phyloP scores from a whole-genome alignment of 2,888 invertebrate genomes.

The Ectobius pallidus region DNA sequence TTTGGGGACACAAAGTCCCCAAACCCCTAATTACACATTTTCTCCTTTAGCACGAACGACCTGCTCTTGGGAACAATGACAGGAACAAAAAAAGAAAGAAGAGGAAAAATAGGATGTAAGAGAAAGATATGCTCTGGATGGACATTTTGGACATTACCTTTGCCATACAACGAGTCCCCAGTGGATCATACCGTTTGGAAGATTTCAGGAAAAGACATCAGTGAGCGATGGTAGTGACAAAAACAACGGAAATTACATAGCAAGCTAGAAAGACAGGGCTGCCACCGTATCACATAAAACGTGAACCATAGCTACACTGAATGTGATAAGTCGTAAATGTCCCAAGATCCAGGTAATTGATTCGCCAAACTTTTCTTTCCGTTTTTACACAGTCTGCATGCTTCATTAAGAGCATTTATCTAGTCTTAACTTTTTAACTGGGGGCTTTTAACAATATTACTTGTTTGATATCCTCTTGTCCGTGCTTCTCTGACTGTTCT shows the following conservation, averaged over 20 bases:
- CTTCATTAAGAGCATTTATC: too few species aligned
- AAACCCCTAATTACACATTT: conserved; percentile 43
- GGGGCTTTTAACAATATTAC: too few species aligned
- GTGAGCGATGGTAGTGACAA: not conserved
- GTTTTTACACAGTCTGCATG: too few species aligned
- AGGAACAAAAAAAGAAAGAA: conserved; percentile 4
- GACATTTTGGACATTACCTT: conserved; percentile 42
- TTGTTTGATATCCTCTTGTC: too few species aligned
- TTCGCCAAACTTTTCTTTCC: not conserved
- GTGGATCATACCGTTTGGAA: conserved; percentile 21
- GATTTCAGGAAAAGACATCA: not conserved
- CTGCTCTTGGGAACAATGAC: conserved; percentile 37
- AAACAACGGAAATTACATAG: not conserved
- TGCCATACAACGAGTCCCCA: conserved; percentile 40
- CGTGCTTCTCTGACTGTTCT: too few species aligned
- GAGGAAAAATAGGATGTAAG: not conserved
- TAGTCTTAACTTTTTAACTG: too few species aligned
- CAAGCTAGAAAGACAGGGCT: too few species aligned
- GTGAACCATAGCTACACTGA: not conserved
- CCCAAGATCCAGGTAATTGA: not conserved
- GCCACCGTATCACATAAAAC: not conserved
- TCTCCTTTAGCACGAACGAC: conserved; percentile 38
- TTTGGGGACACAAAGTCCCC: conserved; percentile 41
- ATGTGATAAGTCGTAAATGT: not conserved
- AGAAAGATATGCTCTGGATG: conserved; percentile 22